These are phyloP conservation scores for Ochropacha duplaris DNA, from an alignment of 2,888 invertebrate species.

Conservation along the genomic window DNA sequence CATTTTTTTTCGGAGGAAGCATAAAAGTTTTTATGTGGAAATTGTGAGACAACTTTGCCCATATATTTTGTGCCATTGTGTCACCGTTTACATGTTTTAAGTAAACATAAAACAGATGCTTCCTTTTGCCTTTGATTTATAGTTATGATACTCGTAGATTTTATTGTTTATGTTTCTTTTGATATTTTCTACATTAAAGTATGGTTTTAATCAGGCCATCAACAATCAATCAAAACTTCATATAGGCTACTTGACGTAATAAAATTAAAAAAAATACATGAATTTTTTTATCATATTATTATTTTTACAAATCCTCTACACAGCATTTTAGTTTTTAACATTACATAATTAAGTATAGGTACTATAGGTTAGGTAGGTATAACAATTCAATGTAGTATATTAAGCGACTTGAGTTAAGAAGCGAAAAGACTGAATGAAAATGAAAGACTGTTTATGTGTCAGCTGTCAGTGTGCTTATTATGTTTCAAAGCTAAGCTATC, in stretches of 20 bases:
- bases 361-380: too few relatives aligned
- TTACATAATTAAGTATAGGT: too few relatives aligned
- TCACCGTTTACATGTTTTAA: slow-evolving; percentile 40
- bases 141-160: slow-evolving; percentile 40
- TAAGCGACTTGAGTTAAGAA: too few relatives aligned
- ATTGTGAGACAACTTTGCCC: slow-evolving; percentile 43
- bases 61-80: slow-evolving; percentile 51
- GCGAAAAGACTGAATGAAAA: too few relatives aligned
- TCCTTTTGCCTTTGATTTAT: slow-evolving; percentile 51
- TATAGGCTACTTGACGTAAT: not conserved
- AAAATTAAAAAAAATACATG: not conserved
- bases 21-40: slow-evolving; percentile 58
- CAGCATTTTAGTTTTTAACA: too few relatives aligned
- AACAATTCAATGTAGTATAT: too few relatives aligned
- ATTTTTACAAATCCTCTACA: too few relatives aligned
- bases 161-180: slow-evolving; percentile 10
- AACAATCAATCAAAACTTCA: not conserved
- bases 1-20: slow-evolving; percentile 55
- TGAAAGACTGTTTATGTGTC: too few relatives aligned
- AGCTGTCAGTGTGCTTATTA: too few relatives aligned
- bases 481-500: too few relatives aligned
- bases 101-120: slow-evolving; percentile 59
- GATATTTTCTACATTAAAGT: not conserved
- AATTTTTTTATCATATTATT: too few relatives aligned
- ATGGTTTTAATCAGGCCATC: not conserved